Evolutionary conservation across 2,888 invertebrate species (phyloP), one percentile per base, ranked within the genome.

Genomic region (Drosophila lacicola): DNA sequence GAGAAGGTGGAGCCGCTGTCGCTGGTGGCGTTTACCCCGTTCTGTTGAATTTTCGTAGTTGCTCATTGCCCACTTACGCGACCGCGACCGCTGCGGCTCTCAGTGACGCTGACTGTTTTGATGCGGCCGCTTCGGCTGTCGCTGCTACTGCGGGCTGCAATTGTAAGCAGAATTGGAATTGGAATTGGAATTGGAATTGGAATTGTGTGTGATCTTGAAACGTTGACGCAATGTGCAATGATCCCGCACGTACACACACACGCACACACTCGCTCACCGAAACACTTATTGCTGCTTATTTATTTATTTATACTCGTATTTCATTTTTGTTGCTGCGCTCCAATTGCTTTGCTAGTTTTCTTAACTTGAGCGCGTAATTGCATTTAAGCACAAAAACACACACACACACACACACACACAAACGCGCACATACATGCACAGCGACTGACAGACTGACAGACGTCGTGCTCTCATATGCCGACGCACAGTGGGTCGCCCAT

Each of bases 141-240:
- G 25, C 46, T 65, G 68, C 64, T 65, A 49, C 36, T 70, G 50
- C 33, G 19, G 50, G 41, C 64, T 51, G 75, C 51, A 58, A 70
- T 25, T 63, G 55, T 45, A 41, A 54, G 57, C 72, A 65, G 65
- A 71, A 71, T 53, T 17, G 17, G 17, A 17, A 17, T 17, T 17
- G 17, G 65, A 71, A 71, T 53, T 17, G 17, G 17, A 17, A 17
- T 17, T 17, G 17, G 10, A 66, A 62, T 73, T 75, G 74, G 29
- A 73, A 73, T 63, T 74, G 78, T 78, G 74, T 82, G 77, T 88
- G 83, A 83, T 83, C 83, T 83, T 83, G 83, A 83, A 83, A 88
- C 89, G 75, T 80, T 83, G 83, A 83, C 87, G 89, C 87, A 88
- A 83, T 83, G 81, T 83, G 83, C 89, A 88, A 86, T 83, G 83